Conservation (phyloP, 2,797 vertebrate genomes). For the Neopelma chrysocephalum region DNA sequence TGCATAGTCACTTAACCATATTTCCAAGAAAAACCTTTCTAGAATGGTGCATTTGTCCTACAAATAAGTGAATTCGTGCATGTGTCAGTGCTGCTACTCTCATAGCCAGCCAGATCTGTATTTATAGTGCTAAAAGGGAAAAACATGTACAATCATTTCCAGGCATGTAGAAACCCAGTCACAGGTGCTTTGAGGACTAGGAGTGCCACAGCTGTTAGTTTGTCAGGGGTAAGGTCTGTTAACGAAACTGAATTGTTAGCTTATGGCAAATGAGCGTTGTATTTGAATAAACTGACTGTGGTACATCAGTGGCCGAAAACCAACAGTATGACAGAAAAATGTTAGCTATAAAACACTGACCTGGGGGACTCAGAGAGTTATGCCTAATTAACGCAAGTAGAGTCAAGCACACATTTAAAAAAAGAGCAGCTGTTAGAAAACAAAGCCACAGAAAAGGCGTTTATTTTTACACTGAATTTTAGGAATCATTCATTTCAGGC, state of each 20-base stretch:
- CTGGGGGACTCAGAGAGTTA: neutral
- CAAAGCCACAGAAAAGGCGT: neutral
- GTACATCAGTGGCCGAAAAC: neutral
- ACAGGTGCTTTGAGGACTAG: constrained; percentile 28
- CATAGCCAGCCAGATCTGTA: neutral
- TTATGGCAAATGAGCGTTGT: constrained; percentile 2
- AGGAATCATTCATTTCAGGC: constrained; percentile 11
- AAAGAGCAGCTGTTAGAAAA: constrained; percentile 5
- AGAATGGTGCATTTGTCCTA: neutral
- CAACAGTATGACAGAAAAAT: constrained; percentile 32
- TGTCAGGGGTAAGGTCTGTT: constrained; percentile 3
- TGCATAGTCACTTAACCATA: neutral
- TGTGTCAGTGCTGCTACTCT: neutral
- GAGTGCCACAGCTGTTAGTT: constrained; percentile 21
- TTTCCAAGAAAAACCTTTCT: neutral
- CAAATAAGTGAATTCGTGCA: neutral
- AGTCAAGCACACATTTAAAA: constrained; percentile 34
- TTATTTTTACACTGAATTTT: neutral
- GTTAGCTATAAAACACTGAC: constrained; percentile 21
- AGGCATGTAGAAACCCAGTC: neutral
- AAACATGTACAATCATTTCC: neutral
- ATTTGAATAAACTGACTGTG: constrained; percentile 17
- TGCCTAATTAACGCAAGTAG: constrained; percentile 21
- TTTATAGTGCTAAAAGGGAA: neutral
- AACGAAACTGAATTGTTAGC: constrained; percentile 21